Conservation (phyloP, 2,888 invertebrate genomes). For the Synergus gifuensis region DNA sequence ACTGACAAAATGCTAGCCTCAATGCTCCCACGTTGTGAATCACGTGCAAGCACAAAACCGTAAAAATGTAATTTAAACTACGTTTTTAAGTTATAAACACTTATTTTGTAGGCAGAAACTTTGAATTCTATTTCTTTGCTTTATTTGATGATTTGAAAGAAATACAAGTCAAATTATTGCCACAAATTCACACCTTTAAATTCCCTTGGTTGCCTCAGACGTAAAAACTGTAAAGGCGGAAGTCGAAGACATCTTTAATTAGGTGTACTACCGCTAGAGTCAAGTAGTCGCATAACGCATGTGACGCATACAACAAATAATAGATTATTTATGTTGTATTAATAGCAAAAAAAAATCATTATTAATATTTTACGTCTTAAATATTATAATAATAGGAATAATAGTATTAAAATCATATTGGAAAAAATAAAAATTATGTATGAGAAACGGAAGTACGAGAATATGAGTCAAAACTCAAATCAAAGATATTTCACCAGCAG, state of each 20-base stretch:
- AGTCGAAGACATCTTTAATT: neutral
- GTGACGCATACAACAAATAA: too few species aligned
- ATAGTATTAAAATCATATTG: too few species aligned
- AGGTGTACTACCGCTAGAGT: neutral
- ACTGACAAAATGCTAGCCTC: neutral
- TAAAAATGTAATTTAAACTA: neutral
- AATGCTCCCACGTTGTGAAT: neutral
- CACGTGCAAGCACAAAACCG: constrained; percentile 20
- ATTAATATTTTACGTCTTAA: too few species aligned
- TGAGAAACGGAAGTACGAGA: too few species aligned
- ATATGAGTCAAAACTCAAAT: too few species aligned
- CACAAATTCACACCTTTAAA: constrained; percentile 13
- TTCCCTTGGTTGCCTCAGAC: neutral
- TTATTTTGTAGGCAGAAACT: neutral
- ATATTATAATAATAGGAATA: too few species aligned
- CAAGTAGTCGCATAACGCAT: neutral
- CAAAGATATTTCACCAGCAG: too few species aligned
- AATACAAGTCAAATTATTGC: neutral
- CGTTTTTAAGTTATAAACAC: neutral
- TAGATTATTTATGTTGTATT: too few species aligned
- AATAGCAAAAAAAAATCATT: too few species aligned
- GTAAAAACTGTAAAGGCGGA: constrained; percentile 33
- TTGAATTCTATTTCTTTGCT: neutral
- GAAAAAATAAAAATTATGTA: too few species aligned
- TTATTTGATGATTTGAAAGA: neutral